These are phyloP conservation scores for Notospermus geniculatus DNA, from an alignment of 1,140 invertebrate genomes.

Conservation along the genomic window DNA sequence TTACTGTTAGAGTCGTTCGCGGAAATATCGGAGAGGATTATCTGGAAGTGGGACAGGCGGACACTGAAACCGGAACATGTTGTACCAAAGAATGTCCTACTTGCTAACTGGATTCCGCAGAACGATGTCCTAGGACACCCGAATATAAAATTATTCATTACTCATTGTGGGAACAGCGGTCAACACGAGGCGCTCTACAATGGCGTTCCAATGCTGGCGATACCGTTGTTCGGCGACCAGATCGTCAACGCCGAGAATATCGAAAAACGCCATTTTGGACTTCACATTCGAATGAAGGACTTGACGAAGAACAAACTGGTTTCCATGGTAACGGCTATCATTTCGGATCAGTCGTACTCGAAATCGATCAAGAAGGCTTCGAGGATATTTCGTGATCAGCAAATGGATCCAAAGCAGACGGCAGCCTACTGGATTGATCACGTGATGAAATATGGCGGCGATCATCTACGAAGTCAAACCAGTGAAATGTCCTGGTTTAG, in stretches of 20 bases:
- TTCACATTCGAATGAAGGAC: conserved; percentile 18
- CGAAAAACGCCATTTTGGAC: conserved; percentile 18
- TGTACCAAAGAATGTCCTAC: neutral
- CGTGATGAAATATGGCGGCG: conserved; percentile 35
- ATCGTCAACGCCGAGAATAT: conserved; percentile 20
- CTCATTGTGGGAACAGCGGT: conserved; percentile 36
- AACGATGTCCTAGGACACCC: conserved; percentile 40
- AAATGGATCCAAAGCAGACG: conserved; percentile 23
- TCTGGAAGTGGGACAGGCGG: too few relatives aligned
- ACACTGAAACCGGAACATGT: neutral
- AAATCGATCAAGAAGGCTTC: conserved; percentile 29
- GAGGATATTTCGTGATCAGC: conserved; percentile 27
- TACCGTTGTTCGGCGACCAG: conserved; percentile 26
- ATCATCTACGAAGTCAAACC: conserved; percentile 28
- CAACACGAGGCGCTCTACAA: conserved; percentile 28
- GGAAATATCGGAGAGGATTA: too few relatives aligned
- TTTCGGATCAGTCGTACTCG: conserved; percentile 23
- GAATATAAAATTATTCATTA: conserved; percentile 32
- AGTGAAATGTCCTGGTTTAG: conserved; percentile 32
- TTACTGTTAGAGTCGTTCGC: too few relatives aligned
- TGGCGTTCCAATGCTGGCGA: conserved; percentile 32
- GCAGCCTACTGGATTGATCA: conserved; percentile 35
- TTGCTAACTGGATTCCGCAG: conserved; percentile 67
- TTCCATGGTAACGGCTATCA: conserved; percentile 18
- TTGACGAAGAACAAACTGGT: conserved; percentile 16